phyloP scores from a whole-genome alignment of 2,797 vertebrate genomes.

The Acomys russatus region DNA sequence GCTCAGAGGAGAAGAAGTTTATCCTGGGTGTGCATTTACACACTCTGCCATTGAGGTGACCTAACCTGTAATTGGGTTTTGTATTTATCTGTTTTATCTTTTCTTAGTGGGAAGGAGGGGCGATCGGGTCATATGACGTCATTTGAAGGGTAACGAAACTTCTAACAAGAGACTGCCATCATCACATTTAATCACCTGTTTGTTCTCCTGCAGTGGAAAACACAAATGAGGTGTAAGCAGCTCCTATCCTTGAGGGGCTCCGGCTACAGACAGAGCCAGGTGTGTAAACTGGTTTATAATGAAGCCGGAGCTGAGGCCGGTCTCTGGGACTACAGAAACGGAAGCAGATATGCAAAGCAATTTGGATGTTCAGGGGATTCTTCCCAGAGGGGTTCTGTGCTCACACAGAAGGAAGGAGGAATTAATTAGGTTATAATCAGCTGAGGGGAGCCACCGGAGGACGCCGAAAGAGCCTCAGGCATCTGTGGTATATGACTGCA shows the following conservation, averaged over 20 bases:
- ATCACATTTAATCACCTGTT: not conserved
- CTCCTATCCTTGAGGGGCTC: not conserved
- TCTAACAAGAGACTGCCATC: conserved; percentile 29
- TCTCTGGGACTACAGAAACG: not conserved
- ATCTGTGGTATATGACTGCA: not conserved
- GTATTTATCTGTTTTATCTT: not conserved
- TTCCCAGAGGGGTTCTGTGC: conserved; percentile 7
- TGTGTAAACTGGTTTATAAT: not conserved
- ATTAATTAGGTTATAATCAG: conserved; percentile 45
- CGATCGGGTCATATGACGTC: not conserved
- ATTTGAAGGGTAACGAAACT: conserved; percentile 27
- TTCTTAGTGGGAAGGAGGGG: conserved; percentile 16
- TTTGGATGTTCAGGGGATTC: conserved; percentile 5
- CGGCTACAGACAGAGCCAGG: not conserved
- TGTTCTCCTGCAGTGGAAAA: not conserved
- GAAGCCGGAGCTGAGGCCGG: not conserved
- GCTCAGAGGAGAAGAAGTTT: not conserved
- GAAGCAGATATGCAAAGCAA: not conserved
- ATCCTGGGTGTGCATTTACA: not conserved
- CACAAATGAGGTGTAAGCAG: not conserved
- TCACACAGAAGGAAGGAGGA: not conserved
- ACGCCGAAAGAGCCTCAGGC: not conserved
- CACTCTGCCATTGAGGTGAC: not conserved
- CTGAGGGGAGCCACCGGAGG: not conserved
- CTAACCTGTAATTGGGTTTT: conserved; percentile 42